Evolutionary conservation across 2,113 vertebrate species (phyloP).

Genomic region (Heliornis fulica): DNA sequence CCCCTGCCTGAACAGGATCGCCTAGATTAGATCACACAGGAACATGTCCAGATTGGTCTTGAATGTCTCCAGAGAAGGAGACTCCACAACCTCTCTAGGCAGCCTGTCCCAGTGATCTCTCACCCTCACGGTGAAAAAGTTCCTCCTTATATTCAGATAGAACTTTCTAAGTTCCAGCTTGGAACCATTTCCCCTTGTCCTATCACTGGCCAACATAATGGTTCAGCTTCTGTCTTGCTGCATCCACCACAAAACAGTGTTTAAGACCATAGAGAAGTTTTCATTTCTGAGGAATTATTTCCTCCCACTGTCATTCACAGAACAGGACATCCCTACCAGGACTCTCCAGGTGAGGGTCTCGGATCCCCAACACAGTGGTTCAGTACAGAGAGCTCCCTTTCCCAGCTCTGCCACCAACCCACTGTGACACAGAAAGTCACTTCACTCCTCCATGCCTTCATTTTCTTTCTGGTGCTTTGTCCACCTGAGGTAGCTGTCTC

Average conservation of each 20-base stretch:
- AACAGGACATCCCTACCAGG: background rate
- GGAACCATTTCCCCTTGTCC: too few relatives aligned
- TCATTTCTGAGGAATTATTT: background rate
- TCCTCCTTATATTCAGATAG: too few relatives aligned
- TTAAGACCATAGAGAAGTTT: background rate
- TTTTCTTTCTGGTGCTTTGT: background rate
- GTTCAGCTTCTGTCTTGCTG: background rate
- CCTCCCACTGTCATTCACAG: background rate
- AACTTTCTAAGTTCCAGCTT: too few relatives aligned
- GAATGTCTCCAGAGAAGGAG: too few relatives aligned
- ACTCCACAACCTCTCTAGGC: too few relatives aligned
- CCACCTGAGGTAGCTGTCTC: background rate
- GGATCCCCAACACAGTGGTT: background rate
- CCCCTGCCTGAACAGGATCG: too few relatives aligned
- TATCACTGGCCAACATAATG: too few relatives aligned
- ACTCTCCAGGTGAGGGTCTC: background rate
- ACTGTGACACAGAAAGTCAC: background rate
- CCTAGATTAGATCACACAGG: too few relatives aligned
- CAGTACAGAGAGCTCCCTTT: background rate
- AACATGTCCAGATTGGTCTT: too few relatives aligned
- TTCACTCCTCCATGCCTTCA: background rate
- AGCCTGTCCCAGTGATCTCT: too few relatives aligned
- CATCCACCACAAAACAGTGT: background rate
- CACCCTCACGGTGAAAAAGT: too few relatives aligned
- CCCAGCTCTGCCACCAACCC: rapidly evolving